These are phyloP conservation scores for Spinibarbus caldwelli DNA, from an alignment of 2,797 vertebrate species.

Conservation along the genomic window DNA sequence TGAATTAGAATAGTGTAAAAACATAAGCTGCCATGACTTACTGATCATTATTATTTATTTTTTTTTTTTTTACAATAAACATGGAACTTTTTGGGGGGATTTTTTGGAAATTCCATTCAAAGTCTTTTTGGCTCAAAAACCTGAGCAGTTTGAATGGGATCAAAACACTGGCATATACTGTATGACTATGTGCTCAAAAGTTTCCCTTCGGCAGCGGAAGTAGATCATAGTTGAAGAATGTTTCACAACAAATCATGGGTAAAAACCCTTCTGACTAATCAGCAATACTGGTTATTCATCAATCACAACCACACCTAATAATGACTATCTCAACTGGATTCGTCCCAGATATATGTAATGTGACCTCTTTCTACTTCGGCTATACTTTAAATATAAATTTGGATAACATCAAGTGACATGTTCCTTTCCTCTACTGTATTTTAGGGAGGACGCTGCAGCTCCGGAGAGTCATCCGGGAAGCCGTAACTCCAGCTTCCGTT, in stretches of 20 bases:
- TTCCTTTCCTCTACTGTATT: constrained; percentile 7
- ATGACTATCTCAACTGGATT: background rate
- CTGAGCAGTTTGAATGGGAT: background rate
- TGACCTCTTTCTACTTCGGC: background rate
- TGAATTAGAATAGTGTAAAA: background rate
- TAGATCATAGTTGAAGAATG: background rate
- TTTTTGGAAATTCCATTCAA: background rate
- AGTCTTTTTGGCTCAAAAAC: background rate
- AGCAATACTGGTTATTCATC: background rate
- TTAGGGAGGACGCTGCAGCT: constrained; percentile 77
- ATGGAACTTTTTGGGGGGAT: background rate
- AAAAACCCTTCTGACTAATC: constrained; percentile 16
- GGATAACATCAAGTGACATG: no score
- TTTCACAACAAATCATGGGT: background rate
- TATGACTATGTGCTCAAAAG: background rate
- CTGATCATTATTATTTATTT: background rate
- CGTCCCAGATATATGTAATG: background rate
- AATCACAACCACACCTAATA: background rate
- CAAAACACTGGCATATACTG: background rate
- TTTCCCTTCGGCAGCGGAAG: background rate
- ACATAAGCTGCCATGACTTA: background rate
- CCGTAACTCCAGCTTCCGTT: constrained; percentile 78
- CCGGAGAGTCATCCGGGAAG: constrained; percentile 77
- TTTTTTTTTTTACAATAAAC: background rate
- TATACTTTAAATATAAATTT: background rate